Evolutionary conservation across 2,113 vertebrate species (phyloP).

Genomic region (Tragelaphus strepsiceros): DNA sequence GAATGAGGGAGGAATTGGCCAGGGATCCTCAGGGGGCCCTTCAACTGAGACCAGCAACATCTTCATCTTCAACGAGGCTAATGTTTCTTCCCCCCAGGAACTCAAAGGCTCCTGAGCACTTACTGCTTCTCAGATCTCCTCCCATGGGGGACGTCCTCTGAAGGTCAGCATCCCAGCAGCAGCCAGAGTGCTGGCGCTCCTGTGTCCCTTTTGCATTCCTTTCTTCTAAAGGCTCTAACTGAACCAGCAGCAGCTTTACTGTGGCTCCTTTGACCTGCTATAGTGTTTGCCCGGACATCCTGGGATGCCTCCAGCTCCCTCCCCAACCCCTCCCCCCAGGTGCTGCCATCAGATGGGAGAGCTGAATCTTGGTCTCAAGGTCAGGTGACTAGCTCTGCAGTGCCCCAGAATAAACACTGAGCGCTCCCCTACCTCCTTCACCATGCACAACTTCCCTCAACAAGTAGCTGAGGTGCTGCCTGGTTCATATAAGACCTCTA

Average conservation of each 20-base stretch:
- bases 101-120: not conserved
- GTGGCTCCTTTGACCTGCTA: not conserved
- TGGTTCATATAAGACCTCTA: not conserved
- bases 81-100: slow-evolving; percentile 8
- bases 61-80: not conserved
- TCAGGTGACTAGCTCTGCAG: not conserved
- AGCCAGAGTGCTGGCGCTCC: not conserved
- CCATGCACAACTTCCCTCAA: too few relatives aligned
- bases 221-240: not conserved
- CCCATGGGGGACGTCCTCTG: not conserved
- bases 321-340: fast-evolving
- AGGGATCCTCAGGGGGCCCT: not conserved
- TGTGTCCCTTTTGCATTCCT: not conserved
- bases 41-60: not conserved
- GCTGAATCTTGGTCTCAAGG: not conserved
- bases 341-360: not conserved
- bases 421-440: not conserved
- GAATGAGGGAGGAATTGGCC: not conserved
- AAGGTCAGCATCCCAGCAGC: not conserved
- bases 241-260: not conserved
- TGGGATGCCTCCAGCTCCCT: not conserved
- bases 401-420: not conserved
- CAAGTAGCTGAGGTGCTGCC: not conserved
- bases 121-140: not conserved
- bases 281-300: not conserved